Conservation (phyloP, 2,797 vertebrate genomes). For the Toxotes lorentzi region DNA sequence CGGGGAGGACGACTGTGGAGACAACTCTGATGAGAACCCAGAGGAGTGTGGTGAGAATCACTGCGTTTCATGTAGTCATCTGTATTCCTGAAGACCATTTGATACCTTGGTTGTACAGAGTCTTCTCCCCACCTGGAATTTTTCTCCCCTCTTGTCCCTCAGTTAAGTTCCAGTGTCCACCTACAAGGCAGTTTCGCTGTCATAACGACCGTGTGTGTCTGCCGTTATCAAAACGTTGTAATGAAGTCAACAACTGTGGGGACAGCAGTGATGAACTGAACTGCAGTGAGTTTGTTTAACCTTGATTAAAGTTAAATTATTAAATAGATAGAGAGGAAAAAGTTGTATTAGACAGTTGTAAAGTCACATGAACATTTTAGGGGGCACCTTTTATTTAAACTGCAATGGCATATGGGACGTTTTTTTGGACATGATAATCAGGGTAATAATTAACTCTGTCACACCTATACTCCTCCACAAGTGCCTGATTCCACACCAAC, state of each 20-base stretch:
- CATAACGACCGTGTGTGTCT: conserved; percentile 94
- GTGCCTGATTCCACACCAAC: conserved; percentile 67
- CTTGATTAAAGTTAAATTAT: background rate
- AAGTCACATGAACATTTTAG: background rate
- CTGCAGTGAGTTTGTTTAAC: conserved; percentile 88
- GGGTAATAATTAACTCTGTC: background rate
- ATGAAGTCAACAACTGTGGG: conserved; percentile 93
- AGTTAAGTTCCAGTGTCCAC: conserved; percentile 93
- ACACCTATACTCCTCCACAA: conserved; percentile 57
- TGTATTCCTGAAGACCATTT: background rate
- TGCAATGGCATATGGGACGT: background rate
- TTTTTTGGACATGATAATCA: background rate
- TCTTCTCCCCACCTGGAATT: background rate
- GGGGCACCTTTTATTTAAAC: background rate
- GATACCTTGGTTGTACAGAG: background rate
- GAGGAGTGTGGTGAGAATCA: conserved; percentile 91
- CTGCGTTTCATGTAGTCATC: background rate
- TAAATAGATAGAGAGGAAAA: background rate
- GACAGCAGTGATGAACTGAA: conserved; percentile 93
- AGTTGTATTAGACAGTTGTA: background rate
- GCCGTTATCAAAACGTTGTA: conserved; percentile 90
- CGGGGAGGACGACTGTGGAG: conserved; percentile 95
- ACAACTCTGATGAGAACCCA: conserved; percentile 94
- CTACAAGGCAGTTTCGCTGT: conserved; percentile 93
- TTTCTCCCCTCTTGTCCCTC: conserved; percentile 23